phyloP scores from a whole-genome alignment of 2,797 vertebrate species.

The Notolepis coatsorum region DNA sequence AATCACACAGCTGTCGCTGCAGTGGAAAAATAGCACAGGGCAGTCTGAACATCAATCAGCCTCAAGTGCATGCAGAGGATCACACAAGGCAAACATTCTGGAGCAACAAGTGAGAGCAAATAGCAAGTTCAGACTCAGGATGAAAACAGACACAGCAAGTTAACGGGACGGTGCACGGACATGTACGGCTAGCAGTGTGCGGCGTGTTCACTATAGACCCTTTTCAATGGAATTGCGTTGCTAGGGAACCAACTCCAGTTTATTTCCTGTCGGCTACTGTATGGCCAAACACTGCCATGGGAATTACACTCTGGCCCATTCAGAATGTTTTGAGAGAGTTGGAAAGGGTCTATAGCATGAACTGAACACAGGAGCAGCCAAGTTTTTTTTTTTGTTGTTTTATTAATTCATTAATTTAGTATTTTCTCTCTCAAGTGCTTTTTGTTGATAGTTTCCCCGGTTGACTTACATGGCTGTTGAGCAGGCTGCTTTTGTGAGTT shows the following conservation, averaged over 20 bases:
- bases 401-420: too few relatives aligned
- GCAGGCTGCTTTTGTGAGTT: conserved; percentile 99
- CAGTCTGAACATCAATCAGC: conserved; percentile 4
- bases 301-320: too few relatives aligned
- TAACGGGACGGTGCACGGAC: conserved; percentile 41
- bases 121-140: conserved; percentile 37
- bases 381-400: conserved; percentile 4
- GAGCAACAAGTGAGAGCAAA: conserved; percentile 43
- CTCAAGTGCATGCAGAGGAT: conserved; percentile 45
- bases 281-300: too few relatives aligned
- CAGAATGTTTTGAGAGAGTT: too few relatives aligned
- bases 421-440: conserved; percentile 45
- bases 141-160: conserved; percentile 21
- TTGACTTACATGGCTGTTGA: conserved; percentile 99
- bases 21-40: conserved; percentile 4
- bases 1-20: not conserved
- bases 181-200: conserved; percentile 43
- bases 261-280: too few relatives aligned
- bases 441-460: conserved; percentile 74
- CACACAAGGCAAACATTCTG: conserved; percentile 11
- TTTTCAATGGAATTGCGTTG: too few relatives aligned
- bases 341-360: not conserved
- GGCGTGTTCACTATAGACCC: conserved; percentile 35
- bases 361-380: conserved; percentile 48
- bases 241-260: too few relatives aligned